Base-by-base conservation (phyloP, 2,113 vertebrate genomes). In the Sula dactylatra region DNA sequence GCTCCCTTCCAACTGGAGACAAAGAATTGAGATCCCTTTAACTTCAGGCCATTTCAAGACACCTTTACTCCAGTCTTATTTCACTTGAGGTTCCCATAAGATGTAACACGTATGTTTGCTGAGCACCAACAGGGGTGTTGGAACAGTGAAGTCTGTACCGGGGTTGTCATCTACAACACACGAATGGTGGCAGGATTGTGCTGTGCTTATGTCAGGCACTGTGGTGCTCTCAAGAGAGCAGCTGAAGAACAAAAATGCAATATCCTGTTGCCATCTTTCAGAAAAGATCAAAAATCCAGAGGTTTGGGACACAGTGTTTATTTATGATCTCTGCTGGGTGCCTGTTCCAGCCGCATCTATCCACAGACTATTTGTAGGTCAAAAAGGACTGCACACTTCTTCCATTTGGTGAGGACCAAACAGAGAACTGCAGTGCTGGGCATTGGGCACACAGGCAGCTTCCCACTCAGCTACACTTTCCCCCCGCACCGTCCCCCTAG, bases 401-500 rank as follows among this genome's bases (percentile, higher is more conserved):
- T 47, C n/a, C 4, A 2, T 72, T 79, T 40, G 36, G 10, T n/a
- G 14, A 82, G 29, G 47, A 36, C 17, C 0, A 2, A 61, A 69
- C 8, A 69, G 42, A n/a, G 55, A 64, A 20, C 21, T 19, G 5
- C 20, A 36, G 64, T 52, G 21, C 20, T 69, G 42, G 32, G 6
- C 3, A 3, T 24, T 55, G 38, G 11, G 29, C 25, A 22, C 22
- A 45, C 32, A 59, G 4, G 7, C 20, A 74, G 21, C 10, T 70
- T 49, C 34, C 19, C 15, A 21, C 19, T 25, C 25, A 45, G 13
- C 9, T 69, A 3, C 3, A 21, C 17, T 16, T 69, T 66, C 12
- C 5, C 12, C 1, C 15, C 0, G 1, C 17, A 29, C 1, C 0
- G 0, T 24, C 2, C 9, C 5, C 3, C 0, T 7, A 14, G 24